Evolutionary conservation across 2,797 vertebrate species (phyloP), one percentile per base, ranked within the genome.

Genomic region (Jordanella pulchra): DNA sequence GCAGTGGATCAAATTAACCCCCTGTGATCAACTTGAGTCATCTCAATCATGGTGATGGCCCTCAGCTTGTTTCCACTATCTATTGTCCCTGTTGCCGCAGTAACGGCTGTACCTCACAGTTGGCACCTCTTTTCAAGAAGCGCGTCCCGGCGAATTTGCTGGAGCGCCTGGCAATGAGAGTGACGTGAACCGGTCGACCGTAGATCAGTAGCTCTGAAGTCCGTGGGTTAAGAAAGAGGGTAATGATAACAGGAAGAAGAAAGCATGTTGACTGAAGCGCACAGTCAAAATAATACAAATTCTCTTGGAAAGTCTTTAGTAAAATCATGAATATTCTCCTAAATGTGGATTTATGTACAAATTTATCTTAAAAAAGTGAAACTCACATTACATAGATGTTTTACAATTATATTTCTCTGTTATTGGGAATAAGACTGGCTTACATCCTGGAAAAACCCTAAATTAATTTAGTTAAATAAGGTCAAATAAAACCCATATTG

Each of bases 131-230:
- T 91, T 99, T 99, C 76, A 99, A 94, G 91, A 99, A 99, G 67
- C 98, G 97, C 7, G 98, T 99, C 64, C 98, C 98, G 15, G 98
- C 96, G 86, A 98, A 99, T 91, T 94, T 97, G 84, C 97, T 97
- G 89, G 97, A 99, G 80, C 98, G 96, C 84, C 98, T 96, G 71
- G 98, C 98, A 83, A 99, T 97, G 75, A 99, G 94, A 63, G 97
- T 99, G 84, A 99, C 96, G 73, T 99, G 95, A 79, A 99, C 95
- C 17, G 98, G 98, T 30, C 97, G 95, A 39, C 98, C 98, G 0
- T 98, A 99, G 87, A 99, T 98, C 81, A 99, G 88, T 32, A 99
- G 89, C 81, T 99, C 98, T 99, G 92, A 11, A 79, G 84, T 70
- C 14, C 25, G 14, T 55, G 77, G 73, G 93, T 96, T 88, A 96